Conservation (phyloP, 2,888 invertebrate species). For the Crioceris asparagi region DNA sequence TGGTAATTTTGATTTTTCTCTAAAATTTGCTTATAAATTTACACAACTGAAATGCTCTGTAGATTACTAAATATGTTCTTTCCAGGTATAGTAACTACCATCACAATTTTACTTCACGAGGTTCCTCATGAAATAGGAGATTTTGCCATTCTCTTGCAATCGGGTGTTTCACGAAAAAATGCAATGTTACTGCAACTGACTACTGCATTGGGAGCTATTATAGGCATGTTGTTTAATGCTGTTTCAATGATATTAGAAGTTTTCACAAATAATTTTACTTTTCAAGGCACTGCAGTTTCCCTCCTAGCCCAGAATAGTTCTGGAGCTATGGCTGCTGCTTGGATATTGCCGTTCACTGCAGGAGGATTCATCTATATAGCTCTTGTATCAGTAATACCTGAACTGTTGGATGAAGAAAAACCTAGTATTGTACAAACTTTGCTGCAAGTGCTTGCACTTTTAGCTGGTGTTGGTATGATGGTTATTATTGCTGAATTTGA, state of each 20-base stretch:
- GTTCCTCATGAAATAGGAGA: constrained; percentile 99
- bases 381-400: constrained; percentile 96
- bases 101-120: constrained; percentile 95
- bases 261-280: not conserved
- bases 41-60: not conserved
- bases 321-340: constrained; percentile 61
- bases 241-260: too few species aligned
- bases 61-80: constrained; percentile 2
- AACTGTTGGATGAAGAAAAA: constrained; percentile 77
- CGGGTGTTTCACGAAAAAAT: constrained; percentile 86
- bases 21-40: not conserved
- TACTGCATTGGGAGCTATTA: constrained; percentile 90
- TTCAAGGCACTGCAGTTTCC: constrained; percentile 77
- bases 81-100: constrained; percentile 65
- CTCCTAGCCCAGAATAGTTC: constrained; percentile 67
- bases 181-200: constrained; percentile 91
- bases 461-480: constrained; percentile 92
- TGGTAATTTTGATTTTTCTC: constrained; percentile 39
- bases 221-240: too few species aligned
- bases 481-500: constrained; percentile 79
- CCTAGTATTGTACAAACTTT: constrained; percentile 75
- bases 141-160: constrained; percentile 96
- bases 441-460: constrained; percentile 79
- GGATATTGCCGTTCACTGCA: constrained; percentile 95
- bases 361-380: constrained; percentile 99